A percentile compares a stretch with the other conserved stretches of the same genome.
Conservation (phyloP, 2,797 vertebrate species). For the Sebastes oblongus region DNA sequence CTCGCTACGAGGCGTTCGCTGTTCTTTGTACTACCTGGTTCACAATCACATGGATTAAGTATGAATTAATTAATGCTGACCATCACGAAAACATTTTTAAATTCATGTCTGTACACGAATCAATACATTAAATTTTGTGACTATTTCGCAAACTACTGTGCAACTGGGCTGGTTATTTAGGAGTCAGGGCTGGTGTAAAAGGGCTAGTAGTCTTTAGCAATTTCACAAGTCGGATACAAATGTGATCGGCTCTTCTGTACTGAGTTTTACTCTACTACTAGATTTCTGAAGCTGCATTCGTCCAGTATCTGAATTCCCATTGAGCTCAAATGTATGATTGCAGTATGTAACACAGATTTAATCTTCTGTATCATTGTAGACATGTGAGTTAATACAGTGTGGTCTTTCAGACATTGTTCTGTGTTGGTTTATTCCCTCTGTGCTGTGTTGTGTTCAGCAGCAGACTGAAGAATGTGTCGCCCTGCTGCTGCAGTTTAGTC, state of each 20-base stretch:
- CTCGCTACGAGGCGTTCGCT: rapidly evolving
- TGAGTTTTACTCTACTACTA: background rate
- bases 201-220: background rate
- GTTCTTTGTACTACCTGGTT: no score
- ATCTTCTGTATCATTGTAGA: background rate
- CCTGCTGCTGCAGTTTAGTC: conserved; percentile 64
- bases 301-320: background rate
- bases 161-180: no score
- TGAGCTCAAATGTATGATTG: background rate
- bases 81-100: no score
- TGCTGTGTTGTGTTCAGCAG: conserved; percentile 39
- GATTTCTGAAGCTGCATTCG: background rate
- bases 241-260: background rate
- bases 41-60: no score
- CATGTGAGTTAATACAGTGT: background rate
- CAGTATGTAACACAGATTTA: background rate
- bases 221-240: background rate
- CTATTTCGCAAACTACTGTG: no score
- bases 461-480: conserved; percentile 68
- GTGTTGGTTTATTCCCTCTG: conserved; percentile 5
- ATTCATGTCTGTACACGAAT: no score
- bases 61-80: no score
- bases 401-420: background rate
- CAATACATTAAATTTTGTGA: no score
- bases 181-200: background rate